Evolutionary conservation across 2,113 vertebrate genomes (phyloP), one percentile per base, ranked within the genome.

Genomic region (Heterochromis multidens): DNA sequence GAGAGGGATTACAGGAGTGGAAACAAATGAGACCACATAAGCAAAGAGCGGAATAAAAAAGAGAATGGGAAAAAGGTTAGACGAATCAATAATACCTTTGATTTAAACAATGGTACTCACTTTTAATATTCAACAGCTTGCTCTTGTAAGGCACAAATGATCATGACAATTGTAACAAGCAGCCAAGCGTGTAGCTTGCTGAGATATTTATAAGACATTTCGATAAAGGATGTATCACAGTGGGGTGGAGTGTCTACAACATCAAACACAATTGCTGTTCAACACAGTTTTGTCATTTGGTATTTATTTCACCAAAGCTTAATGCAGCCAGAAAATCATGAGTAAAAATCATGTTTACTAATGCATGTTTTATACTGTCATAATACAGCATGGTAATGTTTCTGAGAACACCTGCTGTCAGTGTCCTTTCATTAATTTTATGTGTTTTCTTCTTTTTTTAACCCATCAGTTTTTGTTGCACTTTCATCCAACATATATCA

Each of bases 51-150:
- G 2, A 7, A 7, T 1, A 25, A 57, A 57, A 57, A 57, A 11
- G 10, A 54, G 4, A 70, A 19, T 0, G 1, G 17, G 6, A 14
- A 49, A 12, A 21, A 31, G 25, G 52, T 52, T 1, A 13, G 10
- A 31, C 10, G 43, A 31, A 74, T 52, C 43, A 74, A 74, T 72
- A 49, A 72, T 31, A 8, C 67, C 29, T 52, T 52, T 21, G 25
- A 14, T 52, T 74, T 74, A 74, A 74, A n/a, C 25, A 31, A 5
- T 1, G 12, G 17, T 13, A 74, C 43, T 21, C 0, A 25, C 43
- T 21, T 12, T 29, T 29, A 74, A 74, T 74, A 74, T 74, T 52
- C 67, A 74, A 29, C 67, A 72, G 40, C 67, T 13, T 21, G 43
- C 67, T 52, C 43, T 52, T 52, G 25, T 46, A 52, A 74, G 49